Evolutionary conservation across 2,797 vertebrate genomes (phyloP).

Genomic region (Amblyopsis hoosieri): DNA sequence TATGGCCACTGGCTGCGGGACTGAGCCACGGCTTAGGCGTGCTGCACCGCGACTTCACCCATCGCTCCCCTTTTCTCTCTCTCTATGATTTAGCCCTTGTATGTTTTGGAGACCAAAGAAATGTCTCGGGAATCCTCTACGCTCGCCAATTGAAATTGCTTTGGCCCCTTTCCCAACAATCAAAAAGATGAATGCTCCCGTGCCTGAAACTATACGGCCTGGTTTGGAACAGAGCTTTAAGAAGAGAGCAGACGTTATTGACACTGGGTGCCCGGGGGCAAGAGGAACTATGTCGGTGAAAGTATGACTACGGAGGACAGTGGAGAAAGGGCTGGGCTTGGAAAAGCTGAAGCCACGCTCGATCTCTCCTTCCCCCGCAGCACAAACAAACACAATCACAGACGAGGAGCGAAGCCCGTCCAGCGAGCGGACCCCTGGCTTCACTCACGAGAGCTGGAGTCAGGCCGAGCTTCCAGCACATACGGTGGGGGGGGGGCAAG

Average conservation of each 20-base stretch:
- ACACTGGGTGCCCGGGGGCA: conserved; percentile 45
- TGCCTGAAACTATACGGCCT: not conserved
- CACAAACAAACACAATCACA: conserved; percentile 77
- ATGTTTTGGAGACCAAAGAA: conserved; percentile 76
- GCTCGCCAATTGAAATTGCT: conserved; percentile 74
- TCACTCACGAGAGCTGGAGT: conserved; percentile 57
- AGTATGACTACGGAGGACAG: conserved; percentile 37
- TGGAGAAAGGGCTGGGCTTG: conserved; percentile 23
- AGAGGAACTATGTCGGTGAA: conserved; percentile 53
- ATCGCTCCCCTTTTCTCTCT: conserved; percentile 52
- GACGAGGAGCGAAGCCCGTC: conserved; percentile 52
- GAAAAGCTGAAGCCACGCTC: conserved; percentile 58
- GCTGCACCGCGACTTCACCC: conserved; percentile 59
- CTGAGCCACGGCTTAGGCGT: conserved; percentile 66
- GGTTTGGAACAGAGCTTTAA: conserved; percentile 41
- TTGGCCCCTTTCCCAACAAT: conserved; percentile 72
- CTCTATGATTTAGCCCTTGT: conserved; percentile 71
- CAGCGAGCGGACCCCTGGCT: conserved; percentile 70
- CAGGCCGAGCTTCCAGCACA: conserved; percentile 44
- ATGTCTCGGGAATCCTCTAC: conserved; percentile 74
- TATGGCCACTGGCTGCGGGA: conserved; percentile 68
- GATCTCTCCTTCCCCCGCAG: conserved; percentile 46
- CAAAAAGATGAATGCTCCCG: conserved; percentile 56
- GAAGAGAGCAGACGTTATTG: conserved; percentile 47
- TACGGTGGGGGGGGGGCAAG: conserved; percentile 19